A percentile compares a stretch with the other conserved stretches of the same genome.
phyloP scores from a whole-genome alignment of 2,113 vertebrate genomes.

The Zapus hudsonius region DNA sequence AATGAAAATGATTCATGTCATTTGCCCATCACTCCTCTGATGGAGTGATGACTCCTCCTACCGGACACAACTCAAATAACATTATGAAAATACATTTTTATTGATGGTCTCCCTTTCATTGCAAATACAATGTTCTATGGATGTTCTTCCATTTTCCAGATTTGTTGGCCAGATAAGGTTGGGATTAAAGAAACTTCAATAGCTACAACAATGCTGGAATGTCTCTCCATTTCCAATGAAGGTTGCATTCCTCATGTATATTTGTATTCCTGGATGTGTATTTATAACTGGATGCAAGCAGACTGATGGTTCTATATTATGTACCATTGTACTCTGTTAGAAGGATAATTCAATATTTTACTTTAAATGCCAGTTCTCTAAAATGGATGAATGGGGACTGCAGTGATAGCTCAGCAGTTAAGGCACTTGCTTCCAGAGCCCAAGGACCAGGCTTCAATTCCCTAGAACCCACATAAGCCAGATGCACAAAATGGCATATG shows the following conservation, averaged over 20 bases:
- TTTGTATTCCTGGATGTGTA: neutral
- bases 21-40: neutral
- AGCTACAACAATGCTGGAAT: neutral
- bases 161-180: neutral
- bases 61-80: neutral
- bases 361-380: neutral
- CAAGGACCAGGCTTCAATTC: too few species aligned
- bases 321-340: neutral
- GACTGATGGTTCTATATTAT: neutral
- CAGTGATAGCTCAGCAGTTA: too few species aligned
- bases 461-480: too few species aligned
- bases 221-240: neutral
- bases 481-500: too few species aligned
- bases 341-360: neutral
- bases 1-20: neutral
- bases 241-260: neutral
- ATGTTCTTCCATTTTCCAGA: neutral
- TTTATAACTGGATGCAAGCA: neutral
- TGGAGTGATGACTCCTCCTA: neutral
- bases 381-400: too few species aligned
- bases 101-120: neutral
- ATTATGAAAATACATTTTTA: neutral
- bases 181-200: neutral
- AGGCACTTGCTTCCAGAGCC: too few species aligned
- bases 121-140: accelerated